These are phyloP conservation scores for Misgurnus mizolepis DNA, from an alignment of 2,113 vertebrate genomes.

Conservation along the genomic window DNA sequence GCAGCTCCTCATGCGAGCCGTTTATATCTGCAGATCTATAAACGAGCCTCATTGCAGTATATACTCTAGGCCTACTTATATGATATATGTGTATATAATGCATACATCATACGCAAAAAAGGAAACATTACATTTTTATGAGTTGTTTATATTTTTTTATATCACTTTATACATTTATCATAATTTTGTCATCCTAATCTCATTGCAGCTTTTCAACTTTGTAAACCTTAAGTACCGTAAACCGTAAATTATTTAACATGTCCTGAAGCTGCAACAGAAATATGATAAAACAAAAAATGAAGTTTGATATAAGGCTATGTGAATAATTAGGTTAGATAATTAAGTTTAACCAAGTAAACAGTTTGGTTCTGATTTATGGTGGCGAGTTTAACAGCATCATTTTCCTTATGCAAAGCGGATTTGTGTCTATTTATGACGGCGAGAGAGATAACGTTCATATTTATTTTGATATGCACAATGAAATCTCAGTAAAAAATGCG, in stretches of 20 bases:
- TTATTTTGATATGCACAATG: neutral
- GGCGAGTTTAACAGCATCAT: too few relatives aligned
- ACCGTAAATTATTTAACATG: neutral
- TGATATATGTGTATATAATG: too few relatives aligned
- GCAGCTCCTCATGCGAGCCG: constrained; percentile 37
- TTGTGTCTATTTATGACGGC: neutral
- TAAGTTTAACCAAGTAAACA: too few relatives aligned
- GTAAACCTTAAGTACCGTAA: neutral
- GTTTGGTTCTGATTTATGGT: too few relatives aligned
- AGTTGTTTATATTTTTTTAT: neutral
- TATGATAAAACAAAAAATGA: neutral
- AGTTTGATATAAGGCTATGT: too few relatives aligned
- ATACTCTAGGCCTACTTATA: too few relatives aligned
- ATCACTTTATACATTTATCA: neutral
- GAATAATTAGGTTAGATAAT: too few relatives aligned
- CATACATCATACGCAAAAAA: too few relatives aligned
- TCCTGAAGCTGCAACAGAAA: too few relatives aligned
- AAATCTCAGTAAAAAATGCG: neutral
- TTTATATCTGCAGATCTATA: neutral
- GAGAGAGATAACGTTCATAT: neutral
- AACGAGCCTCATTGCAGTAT: neutral
- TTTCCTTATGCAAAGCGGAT: too few relatives aligned
- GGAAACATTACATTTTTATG: neutral
- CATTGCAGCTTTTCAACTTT: neutral
- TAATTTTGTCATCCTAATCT: neutral